A percentile compares a stretch with the other conserved stretches of the same genome.
phyloP scores from a whole-genome alignment of 2,888 invertebrate species.

The Mesorhabditis spiculigera region DNA sequence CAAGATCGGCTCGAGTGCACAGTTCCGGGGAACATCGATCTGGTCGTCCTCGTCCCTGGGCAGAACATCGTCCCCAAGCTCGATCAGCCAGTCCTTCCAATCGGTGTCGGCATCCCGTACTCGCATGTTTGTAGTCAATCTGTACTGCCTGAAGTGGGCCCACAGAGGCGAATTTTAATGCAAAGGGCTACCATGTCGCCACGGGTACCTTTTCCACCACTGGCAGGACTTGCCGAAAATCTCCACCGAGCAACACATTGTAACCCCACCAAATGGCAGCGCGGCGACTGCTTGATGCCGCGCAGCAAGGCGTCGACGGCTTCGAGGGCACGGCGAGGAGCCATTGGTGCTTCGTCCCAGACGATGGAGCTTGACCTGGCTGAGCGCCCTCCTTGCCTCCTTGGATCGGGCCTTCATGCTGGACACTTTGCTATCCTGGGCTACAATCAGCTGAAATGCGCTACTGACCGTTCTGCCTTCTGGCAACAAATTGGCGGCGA shows the following conservation, averaged over 20 bases:
- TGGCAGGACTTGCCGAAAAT: slow-evolving; percentile 21
- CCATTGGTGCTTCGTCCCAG: slow-evolving; percentile 20
- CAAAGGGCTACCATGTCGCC: slow-evolving; percentile 10
- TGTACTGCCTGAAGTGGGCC: slow-evolving; percentile 8
- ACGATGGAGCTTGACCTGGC: slow-evolving; percentile 11
- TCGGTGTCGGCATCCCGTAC: not conserved
- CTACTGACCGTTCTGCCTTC: slow-evolving; percentile 19
- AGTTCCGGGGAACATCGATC: not conserved
- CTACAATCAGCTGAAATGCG: slow-evolving; percentile 14
- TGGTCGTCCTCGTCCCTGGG: slow-evolving; percentile 8
- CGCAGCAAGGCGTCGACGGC: slow-evolving; percentile 15
- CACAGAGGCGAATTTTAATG: slow-evolving; percentile 16
- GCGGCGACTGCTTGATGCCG: slow-evolving; percentile 12
- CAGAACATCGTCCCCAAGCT: slow-evolving; percentile 14
- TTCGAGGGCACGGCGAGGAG: slow-evolving; percentile 12
- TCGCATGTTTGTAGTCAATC: slow-evolving; percentile 14
- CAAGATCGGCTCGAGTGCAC: slow-evolving; percentile 9
- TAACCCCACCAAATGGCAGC: slow-evolving; percentile 19
- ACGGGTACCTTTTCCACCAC: slow-evolving; percentile 11
- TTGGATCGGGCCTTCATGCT: not conserved
- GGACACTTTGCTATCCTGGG: slow-evolving; percentile 6
- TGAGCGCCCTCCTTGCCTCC: slow-evolving; percentile 5
- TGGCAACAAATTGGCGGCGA: slow-evolving; percentile 22
- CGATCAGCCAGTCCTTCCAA: slow-evolving; percentile 15
- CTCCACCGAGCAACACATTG: slow-evolving; percentile 18